A percentile compares a stretch with the other conserved stretches of the same genome.
Conservation (phyloP, 1,140 invertebrate species). For the Lucilia sericata region DNA sequence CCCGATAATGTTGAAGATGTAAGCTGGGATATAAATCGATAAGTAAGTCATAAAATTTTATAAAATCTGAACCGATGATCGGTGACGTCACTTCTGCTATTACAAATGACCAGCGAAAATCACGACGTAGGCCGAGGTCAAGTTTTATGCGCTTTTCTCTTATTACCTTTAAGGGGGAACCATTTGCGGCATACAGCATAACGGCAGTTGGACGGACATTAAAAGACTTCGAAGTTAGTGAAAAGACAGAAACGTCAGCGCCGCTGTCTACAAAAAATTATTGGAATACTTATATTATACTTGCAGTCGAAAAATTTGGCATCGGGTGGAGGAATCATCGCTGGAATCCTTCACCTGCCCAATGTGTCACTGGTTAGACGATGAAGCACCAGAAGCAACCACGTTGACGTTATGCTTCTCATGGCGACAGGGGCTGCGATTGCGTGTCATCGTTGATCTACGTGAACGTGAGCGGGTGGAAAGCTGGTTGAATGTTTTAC, state of each 20-base stretch:
- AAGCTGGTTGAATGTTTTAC: neutral
- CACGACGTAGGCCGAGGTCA: neutral
- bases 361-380: no score
- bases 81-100: conserved; percentile 30
- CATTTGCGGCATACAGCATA: no score
- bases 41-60: conserved; percentile 32
- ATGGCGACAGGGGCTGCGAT: neutral
- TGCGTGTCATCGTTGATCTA: neutral
- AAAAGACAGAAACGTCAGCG: no score
- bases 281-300: no score
- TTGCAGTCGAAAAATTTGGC: no score
- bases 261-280: no score
- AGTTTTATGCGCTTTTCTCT: neutral
- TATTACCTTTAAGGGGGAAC: conserved; percentile 8
- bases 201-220: no score
- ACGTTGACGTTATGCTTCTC: neutral
- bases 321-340: no score
- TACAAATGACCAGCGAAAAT: conserved; percentile 37
- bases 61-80: conserved; percentile 29
- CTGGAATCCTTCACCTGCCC: no score
- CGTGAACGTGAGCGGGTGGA: neutral
- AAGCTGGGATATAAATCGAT: neutral
- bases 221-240: no score
- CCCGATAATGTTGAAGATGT: neutral
- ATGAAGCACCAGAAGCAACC: no score